Base-by-base conservation (phyloP, 2,888 invertebrate species). In the Lithophane leautieri region DNA sequence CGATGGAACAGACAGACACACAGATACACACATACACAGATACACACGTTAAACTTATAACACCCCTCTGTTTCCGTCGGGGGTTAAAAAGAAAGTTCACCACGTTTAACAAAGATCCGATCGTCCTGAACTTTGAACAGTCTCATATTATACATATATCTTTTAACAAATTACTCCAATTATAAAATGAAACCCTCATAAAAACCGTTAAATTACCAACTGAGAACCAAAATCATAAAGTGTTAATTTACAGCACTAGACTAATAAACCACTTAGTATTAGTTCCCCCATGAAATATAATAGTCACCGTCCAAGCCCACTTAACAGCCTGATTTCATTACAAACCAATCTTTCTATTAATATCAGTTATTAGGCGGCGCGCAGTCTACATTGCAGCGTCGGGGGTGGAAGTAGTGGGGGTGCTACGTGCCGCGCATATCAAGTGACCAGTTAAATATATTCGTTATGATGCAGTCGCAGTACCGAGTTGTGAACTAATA, bases 381-480 rank as follows among this genome's bases (percentile, higher is more conserved):
- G 61, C 75, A 54, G 70, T 67, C 60, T 70, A 61, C 68, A 68
- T 84, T 28, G 62, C 68, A 50, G 42, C 34, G 7, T n/a, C n/a
- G 47, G 19, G 58, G 68, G 76, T 47, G 47, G 40, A 80, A 67
- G 70, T 70, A 72, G 84, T 67, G 72, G 56, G 66, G 40, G n/a
- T 14, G 25, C 14, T 22, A 77, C 85, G 82, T 78, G 82, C 22
- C 54, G 34, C 61, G 71, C 73, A 77, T 84, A 65, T 12, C 73
- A 66, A 84, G 22, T n/a, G 70, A 54, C 78, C 63, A 84, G 65
- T 81, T 85, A 77, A 84, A 81, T 81, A 12, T 73, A 71, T 81
- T 83, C 82, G 85, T 84, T 84, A 77, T 73, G 67, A 76, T 82
- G 82, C 82, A 81, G 67, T 54, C 70, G 77, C 73, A 80, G 75